phyloP scores from a whole-genome alignment of 1,140 invertebrate genomes.

The Colletes gigas region DNA sequence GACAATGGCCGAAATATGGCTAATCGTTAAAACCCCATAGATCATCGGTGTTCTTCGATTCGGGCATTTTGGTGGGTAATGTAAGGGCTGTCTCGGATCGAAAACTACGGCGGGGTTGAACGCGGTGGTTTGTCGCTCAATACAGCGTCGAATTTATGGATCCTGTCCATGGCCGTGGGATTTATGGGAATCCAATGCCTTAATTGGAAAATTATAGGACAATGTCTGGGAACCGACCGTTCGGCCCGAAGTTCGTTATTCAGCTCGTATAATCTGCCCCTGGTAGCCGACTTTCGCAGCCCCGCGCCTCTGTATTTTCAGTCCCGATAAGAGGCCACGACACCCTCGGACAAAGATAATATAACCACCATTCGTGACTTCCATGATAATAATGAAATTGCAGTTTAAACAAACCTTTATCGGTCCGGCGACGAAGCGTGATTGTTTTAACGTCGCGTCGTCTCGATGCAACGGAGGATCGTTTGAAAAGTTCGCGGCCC shows the following conservation, averaged over 20 bases:
- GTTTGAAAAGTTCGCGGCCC: too few relatives aligned
- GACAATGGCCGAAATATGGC: too few relatives aligned
- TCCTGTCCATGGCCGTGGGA: conserved; percentile 59
- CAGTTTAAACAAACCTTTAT: not conserved
- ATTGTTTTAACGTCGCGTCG: not conserved
- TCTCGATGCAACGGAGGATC: too few relatives aligned
- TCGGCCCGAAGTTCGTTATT: conserved; percentile 53
- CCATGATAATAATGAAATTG: not conserved
- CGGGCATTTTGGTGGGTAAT: conserved; percentile 17
- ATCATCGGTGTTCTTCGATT: not conserved
- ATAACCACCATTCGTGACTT: too few relatives aligned
- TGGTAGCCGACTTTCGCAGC: conserved; percentile 9
- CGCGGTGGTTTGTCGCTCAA: conserved; percentile 68
- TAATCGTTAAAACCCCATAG: not conserved
- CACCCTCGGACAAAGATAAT: not conserved
- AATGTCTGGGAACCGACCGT: conserved; percentile 59
- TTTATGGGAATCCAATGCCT: conserved; percentile 76
- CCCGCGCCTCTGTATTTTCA: conserved; percentile 40
- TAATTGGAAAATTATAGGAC: conserved; percentile 78
- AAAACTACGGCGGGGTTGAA: conserved; percentile 65
- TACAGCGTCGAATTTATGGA: conserved; percentile 72
- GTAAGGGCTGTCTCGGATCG: conserved; percentile 61
- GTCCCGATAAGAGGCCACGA: not conserved
- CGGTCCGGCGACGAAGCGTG: not conserved
- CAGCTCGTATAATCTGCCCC: conserved; percentile 55